These are phyloP conservation scores for Pseudorhiza aurosa DNA, from an alignment of 30 jellyfish, hydroid and myxozoan genomes.

Conservation along the genomic window DNA sequence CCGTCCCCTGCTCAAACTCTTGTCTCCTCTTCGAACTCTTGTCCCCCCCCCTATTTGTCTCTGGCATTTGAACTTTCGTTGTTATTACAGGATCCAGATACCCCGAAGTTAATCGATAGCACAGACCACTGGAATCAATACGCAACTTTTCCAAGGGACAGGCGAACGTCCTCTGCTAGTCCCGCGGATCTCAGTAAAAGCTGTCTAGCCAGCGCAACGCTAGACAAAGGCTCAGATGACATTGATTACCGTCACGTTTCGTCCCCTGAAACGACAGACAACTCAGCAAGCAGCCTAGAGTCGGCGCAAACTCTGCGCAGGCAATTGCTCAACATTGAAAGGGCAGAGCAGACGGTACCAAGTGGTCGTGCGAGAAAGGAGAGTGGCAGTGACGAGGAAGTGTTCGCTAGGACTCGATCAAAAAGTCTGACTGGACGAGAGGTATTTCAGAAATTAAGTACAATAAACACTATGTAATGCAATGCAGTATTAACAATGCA, in stretches of 20 bases:
- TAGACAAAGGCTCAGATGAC: slow-evolving; percentile 65
- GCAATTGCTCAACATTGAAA: slow-evolving; percentile 20
- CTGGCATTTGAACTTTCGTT: too few species aligned
- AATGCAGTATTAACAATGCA: background rate
- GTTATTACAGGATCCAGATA: slow-evolving; percentile 35
- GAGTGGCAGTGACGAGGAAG: slow-evolving; percentile 66
- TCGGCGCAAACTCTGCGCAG: slow-evolving; percentile 25
- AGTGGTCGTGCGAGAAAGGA: slow-evolving; percentile 16
- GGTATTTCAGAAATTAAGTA: background rate
- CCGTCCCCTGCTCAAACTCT: too few species aligned
- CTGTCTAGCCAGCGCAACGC: slow-evolving; percentile 46
- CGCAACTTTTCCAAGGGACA: slow-evolving; percentile 66
- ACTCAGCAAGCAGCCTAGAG: slow-evolving; percentile 61
- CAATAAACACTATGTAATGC: background rate
- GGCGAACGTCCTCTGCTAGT: slow-evolving; percentile 37
- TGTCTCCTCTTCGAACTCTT: too few species aligned
- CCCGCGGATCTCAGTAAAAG: background rate
- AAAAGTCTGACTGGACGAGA: slow-evolving; percentile 57
- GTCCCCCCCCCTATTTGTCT: too few species aligned
- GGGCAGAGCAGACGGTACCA: background rate
- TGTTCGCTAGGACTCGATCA: slow-evolving; percentile 35
- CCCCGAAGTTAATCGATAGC: background rate
- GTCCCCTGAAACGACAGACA: slow-evolving; percentile 67
- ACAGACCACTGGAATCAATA: slow-evolving; percentile 56
- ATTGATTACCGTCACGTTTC: slow-evolving; percentile 46